Conservation (phyloP, 1,140 invertebrate species). For the Brachionus plicatilis region DNA sequence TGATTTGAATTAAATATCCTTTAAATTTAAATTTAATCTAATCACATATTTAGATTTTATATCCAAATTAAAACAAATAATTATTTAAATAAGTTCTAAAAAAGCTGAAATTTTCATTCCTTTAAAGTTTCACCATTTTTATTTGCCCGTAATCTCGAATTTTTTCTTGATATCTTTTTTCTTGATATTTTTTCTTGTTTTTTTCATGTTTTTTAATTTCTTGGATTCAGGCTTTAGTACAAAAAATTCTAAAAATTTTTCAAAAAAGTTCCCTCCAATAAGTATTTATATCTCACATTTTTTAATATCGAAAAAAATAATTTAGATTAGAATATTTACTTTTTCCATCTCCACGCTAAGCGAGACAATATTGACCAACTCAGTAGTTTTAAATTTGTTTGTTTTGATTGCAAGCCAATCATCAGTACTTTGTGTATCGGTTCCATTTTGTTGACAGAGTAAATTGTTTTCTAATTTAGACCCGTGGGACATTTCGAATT, state of each 20-base stretch:
- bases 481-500: not conserved
- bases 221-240: not conserved
- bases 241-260: not conserved
- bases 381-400: not conserved
- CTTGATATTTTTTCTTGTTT: too few relatives aligned
- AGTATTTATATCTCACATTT: too few relatives aligned
- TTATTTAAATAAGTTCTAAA: too few relatives aligned
- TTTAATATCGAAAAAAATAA: not conserved
- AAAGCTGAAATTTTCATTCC: too few relatives aligned
- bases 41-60: too few relatives aligned
- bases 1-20: too few relatives aligned
- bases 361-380: constrained; percentile 36
- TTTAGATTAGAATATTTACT: not conserved
- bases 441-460: not conserved
- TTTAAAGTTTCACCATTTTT: too few relatives aligned
- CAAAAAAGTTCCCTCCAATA: not conserved
- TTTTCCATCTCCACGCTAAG: constrained; percentile 32
- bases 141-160: too few relatives aligned
- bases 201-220: too few relatives aligned
- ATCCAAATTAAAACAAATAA: too few relatives aligned
- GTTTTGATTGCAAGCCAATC: constrained; percentile 36
- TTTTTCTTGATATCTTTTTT: too few relatives aligned
- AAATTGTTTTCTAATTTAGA: not conserved
- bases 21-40: too few relatives aligned
- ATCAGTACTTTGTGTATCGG: not conserved